Evolutionary conservation across 2,888 invertebrate species (phyloP).

Genomic region (Balanococcus diminutus): DNA sequence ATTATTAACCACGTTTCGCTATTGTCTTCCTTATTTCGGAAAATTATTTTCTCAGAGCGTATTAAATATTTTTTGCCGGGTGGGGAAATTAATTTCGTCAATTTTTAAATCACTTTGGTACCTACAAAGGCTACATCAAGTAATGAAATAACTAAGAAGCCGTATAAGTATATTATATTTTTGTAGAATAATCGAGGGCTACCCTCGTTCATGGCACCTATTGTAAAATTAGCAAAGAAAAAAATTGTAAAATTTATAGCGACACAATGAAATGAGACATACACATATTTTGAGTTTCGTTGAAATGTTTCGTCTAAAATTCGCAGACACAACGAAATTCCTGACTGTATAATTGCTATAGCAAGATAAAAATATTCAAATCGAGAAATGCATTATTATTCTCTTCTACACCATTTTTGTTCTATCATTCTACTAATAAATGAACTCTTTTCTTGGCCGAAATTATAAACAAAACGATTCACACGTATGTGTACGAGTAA

Average conservation of each 20-base stretch:
- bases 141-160: too few species aligned
- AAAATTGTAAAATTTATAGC: background rate
- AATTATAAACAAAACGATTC: too few species aligned
- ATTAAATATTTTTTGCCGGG: background rate
- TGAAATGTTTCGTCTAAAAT: background rate
- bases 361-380: background rate
- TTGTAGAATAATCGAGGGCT: too few species aligned
- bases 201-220: too few species aligned
- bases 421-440: too few species aligned
- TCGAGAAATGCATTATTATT: background rate
- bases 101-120: background rate
- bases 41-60: background rate
- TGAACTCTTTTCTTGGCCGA: too few species aligned
- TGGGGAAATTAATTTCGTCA: background rate
- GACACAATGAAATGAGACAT: background rate
- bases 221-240: background rate
- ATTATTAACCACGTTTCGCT: constrained; percentile 38
- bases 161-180: too few species aligned
- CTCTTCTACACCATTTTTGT: background rate
- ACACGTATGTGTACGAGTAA: too few species aligned
- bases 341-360: background rate
- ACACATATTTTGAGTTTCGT: background rate
- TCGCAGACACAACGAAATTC: background rate
- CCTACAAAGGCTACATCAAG: too few species aligned
- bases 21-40: constrained; percentile 37